Evolutionary conservation across 2,797 vertebrate genomes (phyloP), one percentile per base, ranked within the genome.

Genomic region (Falco berigora): DNA sequence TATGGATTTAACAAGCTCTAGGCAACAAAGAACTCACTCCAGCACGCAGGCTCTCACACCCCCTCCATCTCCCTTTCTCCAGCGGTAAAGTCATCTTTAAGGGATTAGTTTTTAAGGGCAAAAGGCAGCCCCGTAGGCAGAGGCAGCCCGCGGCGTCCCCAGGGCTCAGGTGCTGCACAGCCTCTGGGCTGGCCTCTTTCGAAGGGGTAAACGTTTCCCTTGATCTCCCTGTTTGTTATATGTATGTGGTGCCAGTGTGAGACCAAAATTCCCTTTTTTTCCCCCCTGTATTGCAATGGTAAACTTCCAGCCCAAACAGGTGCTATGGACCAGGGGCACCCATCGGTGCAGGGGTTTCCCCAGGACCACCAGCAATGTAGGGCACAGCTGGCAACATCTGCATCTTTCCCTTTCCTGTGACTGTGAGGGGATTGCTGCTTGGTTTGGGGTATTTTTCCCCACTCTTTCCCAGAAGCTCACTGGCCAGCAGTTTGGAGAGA

Each of bases 1-100:
- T 96, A 96, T 96, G 92, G 96, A 97, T 97, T 97, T 83, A 84
- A 91, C 95, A 93, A 96, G 96, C 96, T 97, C 92, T 40, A 95
- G 95, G 93, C 96, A 96, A 94, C 94, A 92, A 97, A 95, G 96
- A 95, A 96, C 89, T 94, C 68, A 84, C 93, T 95, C 86, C 76
- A 75, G 73, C 95, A 94, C 7, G 7, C 91, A 90, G 90, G 62
- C 79, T 94, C 93, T 93, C 92, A 58, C 87, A 84, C 69, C 92
- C 63, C 78, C 75, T 88, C 88, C 46, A 4, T 94, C 87, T 66
- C 92, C 81, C 56, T 20, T 86, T 34, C 72, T 21, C 83, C 0
- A 0, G 53, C 30, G 20, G 50, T 62, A 76, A 94, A 94, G 92
- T 94, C 42, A 17, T 94, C 80, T 91, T 81, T 28, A 47, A 90